Conservation (phyloP, 2,888 invertebrate genomes). For the Seira ritae region DNA sequence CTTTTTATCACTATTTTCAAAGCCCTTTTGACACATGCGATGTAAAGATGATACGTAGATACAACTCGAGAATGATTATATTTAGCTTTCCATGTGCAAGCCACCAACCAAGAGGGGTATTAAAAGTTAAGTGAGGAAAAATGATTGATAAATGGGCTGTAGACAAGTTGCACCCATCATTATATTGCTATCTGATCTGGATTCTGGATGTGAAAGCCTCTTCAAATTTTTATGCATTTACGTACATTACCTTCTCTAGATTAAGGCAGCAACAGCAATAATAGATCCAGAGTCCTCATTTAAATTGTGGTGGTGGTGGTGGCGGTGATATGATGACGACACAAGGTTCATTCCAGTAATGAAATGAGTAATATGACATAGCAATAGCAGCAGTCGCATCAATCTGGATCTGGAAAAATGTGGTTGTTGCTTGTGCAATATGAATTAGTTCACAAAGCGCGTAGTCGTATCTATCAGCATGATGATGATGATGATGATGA, state of each 20-base stretch:
- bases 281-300: too few relatives aligned
- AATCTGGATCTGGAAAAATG: conserved; percentile 51
- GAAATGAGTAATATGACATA: too few relatives aligned
- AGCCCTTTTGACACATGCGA: background rate
- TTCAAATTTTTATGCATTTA: too few relatives aligned
- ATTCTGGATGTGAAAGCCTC: too few relatives aligned
- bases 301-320: background rate
- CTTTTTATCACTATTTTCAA: background rate
- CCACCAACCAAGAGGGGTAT: background rate
- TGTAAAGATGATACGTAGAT: too few relatives aligned
- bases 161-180: background rate
- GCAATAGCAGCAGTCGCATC: background rate
- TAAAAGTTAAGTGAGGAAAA: too few relatives aligned
- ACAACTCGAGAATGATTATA: background rate
- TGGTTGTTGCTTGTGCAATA: conserved; percentile 28
- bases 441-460: background rate
- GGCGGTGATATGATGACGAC: background rate
- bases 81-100: background rate
- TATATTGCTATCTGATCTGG: too few relatives aligned
- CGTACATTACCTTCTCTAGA: background rate
- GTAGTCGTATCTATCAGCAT: background rate
- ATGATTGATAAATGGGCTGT: background rate
- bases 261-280: background rate
- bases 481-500: background rate
- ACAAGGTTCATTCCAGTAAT: conserved; percentile 25